Base-by-base conservation (phyloP, 1,140 invertebrate species). In the Rhagoletis pomonella region DNA sequence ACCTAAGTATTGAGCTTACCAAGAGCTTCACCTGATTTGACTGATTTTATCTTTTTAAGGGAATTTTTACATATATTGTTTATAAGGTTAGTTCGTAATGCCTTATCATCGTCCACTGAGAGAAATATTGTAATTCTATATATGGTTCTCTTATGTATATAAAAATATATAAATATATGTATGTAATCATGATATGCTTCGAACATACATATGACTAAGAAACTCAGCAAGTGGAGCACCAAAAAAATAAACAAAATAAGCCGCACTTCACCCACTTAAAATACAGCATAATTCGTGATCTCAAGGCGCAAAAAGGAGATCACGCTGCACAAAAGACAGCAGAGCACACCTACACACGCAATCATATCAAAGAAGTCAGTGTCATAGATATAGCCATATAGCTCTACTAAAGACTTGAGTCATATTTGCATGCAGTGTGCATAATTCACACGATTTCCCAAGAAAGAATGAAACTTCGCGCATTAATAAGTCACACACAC, bases 361-460 rank as follows among this genome's bases (percentile, higher is more conserved):
- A 6, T 19, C 4, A 9, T 47, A 7, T 19, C 19, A n/a, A 2
- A n/a, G n/a, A 73, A 17, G 44, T n/a, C n/a, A 12, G 47, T 81
- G 47, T 50, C 73, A 81, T 55, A 62, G 2, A 17, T 62, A 14
- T 62, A 62, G 10, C 50, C 5, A 29, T 29, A 29, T 9, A 4
- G 60, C 12, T n/a, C n/a, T 1, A 12, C n/a, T 81, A 55, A 29
- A 55, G 73, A 10, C 73, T 81, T 14, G 14, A n/a, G 42, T 81
- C 73, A 81, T 81, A 81, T 81, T 81, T 81, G 73, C 73, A 81
- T 81, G 73, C 73, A 50, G 17, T 58, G 50, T 47, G 73, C 73
- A 81, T 81, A 81, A 55, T 81, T 81, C 73, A 81, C 73, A 81
- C 73, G 73, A 81, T 81, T 81, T 81, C 73, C 14, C 73, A 19